Conservation (phyloP, 2,113 vertebrate genomes). For the Heliornis fulica region DNA sequence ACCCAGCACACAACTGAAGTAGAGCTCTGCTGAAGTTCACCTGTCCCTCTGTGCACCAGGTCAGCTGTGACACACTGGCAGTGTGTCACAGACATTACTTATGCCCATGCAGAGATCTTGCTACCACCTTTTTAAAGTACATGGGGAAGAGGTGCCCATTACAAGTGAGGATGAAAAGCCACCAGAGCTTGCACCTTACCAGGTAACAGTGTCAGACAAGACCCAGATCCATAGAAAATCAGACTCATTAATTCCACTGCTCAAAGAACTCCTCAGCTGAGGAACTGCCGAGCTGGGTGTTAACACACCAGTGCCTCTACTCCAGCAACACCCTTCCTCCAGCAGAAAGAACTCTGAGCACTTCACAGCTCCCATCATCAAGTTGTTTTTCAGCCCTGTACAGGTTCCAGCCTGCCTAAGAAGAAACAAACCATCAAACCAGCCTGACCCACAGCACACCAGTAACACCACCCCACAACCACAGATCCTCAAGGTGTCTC, state of each 20-base stretch:
- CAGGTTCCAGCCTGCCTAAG: background rate
- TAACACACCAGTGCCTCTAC: background rate
- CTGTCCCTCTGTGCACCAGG: background rate
- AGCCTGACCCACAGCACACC: background rate
- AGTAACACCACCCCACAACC: background rate
- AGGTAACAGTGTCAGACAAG: background rate
- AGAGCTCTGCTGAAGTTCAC: background rate
- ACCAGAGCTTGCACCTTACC: background rate
- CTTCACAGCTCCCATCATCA: background rate
- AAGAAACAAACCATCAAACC: background rate
- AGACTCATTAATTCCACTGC: background rate
- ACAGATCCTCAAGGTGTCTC: background rate
- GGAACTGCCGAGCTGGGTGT: background rate
- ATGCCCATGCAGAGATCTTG: background rate
- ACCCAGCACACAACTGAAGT: background rate
- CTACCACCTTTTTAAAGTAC: background rate
- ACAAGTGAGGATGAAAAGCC: background rate
- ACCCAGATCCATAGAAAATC: conserved; percentile 31
- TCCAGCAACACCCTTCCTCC: background rate
- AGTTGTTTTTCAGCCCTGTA: background rate
- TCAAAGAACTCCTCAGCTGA: background rate
- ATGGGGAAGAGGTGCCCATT: background rate
- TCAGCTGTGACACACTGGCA: background rate
- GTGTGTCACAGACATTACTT: background rate
- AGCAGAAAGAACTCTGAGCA: background rate